Conservation (phyloP, 2,888 invertebrate genomes). For the Brachynemurus nebulosus region DNA sequence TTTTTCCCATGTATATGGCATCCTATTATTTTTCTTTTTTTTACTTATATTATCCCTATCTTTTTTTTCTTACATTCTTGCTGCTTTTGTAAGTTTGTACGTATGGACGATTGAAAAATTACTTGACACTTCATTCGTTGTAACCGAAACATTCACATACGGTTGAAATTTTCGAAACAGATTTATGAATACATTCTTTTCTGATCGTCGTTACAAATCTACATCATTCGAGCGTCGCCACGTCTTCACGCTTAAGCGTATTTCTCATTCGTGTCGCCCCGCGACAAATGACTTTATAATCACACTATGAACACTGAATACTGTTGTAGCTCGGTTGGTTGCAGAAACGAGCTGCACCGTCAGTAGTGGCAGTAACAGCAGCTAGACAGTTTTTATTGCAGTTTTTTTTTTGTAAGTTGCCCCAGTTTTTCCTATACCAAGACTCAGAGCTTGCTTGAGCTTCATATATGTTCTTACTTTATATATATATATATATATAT, state of each 20-base stretch:
- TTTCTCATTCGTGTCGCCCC: too few relatives aligned
- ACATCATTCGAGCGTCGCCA: too few relatives aligned
- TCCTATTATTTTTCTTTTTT: constrained; percentile 7
- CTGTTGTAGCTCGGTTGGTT: neutral
- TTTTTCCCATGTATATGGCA: constrained; percentile 6
- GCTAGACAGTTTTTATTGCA: constrained; percentile 9
- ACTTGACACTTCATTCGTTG: too few relatives aligned
- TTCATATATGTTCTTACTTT: constrained; percentile 4
- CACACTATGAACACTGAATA: neutral
- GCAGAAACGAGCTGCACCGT: constrained; percentile 1
- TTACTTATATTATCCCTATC: neutral
- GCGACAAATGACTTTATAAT: neutral
- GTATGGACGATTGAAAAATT: too few relatives aligned
- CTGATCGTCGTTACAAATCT: too few relatives aligned
- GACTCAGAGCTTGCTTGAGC: constrained; percentile 4
- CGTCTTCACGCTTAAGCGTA: too few relatives aligned
- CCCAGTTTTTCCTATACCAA: constrained; percentile 9
- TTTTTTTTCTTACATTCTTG: constrained; percentile 1
- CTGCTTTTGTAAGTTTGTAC: too few relatives aligned
- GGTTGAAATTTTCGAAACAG: too few relatives aligned
- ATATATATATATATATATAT: constrained; percentile 3
- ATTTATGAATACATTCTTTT: too few relatives aligned
- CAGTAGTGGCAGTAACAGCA: constrained; percentile 3
- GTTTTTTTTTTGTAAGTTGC: constrained; percentile 8
- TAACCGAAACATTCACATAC: too few relatives aligned